Conservation (phyloP, 1,140 invertebrate genomes). For the Agrypnia vestita region DNA sequence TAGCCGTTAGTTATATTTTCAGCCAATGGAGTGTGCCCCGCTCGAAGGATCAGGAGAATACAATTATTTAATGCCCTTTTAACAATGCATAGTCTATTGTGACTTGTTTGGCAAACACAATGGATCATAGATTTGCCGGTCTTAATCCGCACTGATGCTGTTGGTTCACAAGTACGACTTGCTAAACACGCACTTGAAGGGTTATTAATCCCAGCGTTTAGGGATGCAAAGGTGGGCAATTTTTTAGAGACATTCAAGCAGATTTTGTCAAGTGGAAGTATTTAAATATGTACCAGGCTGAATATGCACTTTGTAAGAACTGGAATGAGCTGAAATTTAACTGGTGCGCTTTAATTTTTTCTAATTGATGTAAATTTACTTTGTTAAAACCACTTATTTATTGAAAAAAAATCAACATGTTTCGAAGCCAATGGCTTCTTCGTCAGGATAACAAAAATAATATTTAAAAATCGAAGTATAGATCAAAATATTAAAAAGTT, state of each 20-base stretch:
- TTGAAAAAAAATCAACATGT: too few relatives aligned
- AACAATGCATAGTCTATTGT: conserved; percentile 21
- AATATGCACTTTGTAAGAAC: too few relatives aligned
- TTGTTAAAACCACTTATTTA: too few relatives aligned
- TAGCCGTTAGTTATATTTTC: conserved; percentile 2
- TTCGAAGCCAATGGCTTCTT: too few relatives aligned
- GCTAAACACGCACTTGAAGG: conserved; percentile 27
- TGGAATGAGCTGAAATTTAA: too few relatives aligned
- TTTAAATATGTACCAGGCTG: neutral
- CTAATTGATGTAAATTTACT: too few relatives aligned
- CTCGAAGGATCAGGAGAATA: neutral
- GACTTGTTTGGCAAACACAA: conserved; percentile 15
- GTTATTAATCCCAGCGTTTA: conserved; percentile 25
- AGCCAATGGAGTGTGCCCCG: neutral
- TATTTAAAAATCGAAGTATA: too few relatives aligned
- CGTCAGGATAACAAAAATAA: too few relatives aligned
- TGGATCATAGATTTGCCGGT: conserved; percentile 27
- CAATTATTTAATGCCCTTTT: conserved; percentile 31
- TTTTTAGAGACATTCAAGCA: neutral
- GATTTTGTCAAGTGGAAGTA: conserved; percentile 35
- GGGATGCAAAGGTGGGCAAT: neutral
- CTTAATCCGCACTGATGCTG: conserved; percentile 9
- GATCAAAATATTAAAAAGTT: too few relatives aligned
- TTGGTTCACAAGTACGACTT: neutral
- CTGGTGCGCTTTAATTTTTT: too few relatives aligned